A percentile compares a stretch with the other conserved stretches of the same genome.
These are phyloP conservation scores for Calidris pygmaea DNA, from an alignment of 2,113 vertebrate species.

Conservation along the genomic window DNA sequence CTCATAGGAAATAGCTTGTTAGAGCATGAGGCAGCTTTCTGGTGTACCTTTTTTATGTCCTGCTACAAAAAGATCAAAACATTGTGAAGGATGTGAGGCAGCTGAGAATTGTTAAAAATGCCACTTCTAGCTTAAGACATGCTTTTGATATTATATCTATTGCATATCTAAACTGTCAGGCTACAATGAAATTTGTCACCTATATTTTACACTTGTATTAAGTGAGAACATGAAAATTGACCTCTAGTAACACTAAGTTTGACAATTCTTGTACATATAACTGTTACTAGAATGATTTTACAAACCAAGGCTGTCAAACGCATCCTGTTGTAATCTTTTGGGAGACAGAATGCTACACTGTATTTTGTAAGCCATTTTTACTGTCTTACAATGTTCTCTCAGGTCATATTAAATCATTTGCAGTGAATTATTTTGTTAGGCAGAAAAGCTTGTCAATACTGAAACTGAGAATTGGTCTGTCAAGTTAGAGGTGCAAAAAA, in stretches of 20 bases:
- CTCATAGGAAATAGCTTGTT: slow-evolving; percentile 10
- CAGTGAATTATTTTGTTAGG: background rate
- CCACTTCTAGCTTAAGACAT: background rate
- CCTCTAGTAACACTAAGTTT: slow-evolving; percentile 3
- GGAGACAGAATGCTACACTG: background rate
- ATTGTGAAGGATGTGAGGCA: background rate
- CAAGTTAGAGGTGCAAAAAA: background rate
- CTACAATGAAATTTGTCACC: slow-evolving; percentile 41
- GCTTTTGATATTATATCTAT: background rate
- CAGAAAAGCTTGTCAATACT: background rate
- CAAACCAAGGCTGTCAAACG: slow-evolving; percentile 16
- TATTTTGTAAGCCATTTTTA: slow-evolving; percentile 43
- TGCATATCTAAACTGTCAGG: background rate
- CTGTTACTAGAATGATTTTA: slow-evolving; percentile 42
- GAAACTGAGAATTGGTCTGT: background rate
- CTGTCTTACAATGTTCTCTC: background rate
- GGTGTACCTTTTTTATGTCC: background rate
- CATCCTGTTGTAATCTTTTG: slow-evolving; percentile 19
- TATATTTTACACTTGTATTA: slow-evolving; percentile 20
- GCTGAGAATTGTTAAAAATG: slow-evolving; percentile 33
- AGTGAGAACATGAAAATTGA: slow-evolving; percentile 21
- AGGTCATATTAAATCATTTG: background rate
- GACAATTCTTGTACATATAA: slow-evolving; percentile 14
- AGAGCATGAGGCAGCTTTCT: slow-evolving; percentile 5
- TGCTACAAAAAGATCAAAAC: slow-evolving; percentile 30